Evolutionary conservation across 2,797 vertebrate genomes (phyloP), one percentile per base, ranked within the genome.

Genomic region (Sebastes matsubarae): DNA sequence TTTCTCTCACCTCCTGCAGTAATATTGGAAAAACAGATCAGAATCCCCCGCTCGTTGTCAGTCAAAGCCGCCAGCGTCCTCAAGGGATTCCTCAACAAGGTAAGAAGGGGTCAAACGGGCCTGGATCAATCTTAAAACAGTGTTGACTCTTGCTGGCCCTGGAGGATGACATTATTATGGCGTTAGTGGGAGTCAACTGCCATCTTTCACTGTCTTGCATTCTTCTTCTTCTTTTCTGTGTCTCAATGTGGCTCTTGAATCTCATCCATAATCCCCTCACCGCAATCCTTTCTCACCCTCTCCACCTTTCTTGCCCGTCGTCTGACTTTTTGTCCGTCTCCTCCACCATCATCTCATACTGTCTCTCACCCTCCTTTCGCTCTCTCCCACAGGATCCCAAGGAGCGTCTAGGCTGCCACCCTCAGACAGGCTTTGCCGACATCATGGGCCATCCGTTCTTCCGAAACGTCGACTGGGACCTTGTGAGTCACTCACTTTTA

Each of bases 51-150:
- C 77, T 99, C 99, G 14, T 94, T 99, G 86, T 99, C 98, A 80
- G 99, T 99, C 86, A 99, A 99, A 96, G 99, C 99, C 60, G 98
- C 99, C 88, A 99, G 98, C 80, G 98, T 99, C 77, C 96, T 99
- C 50, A 99, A 99, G 94, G 98, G 98, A 89, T 99, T 99, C 92
- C 98, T 99, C 76, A 99, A 99, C 94, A 99, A 99, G 97, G 99
- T 99, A 90, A 89, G 85, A 58, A 66, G 32, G 67, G 75, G 64
- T 83, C 85, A 67, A 55, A 71, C 59, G 1, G 57, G 57, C 42
- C 67, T 46, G 36, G 57, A 80, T 87, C 77, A 60, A 55, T 76
- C 73, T 60, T 9, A 55, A 60, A 78, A 67, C 78, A 20, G 38
- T 59, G 50, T 68, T 57, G 25, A 27, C 36, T 74, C 30, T 69